Conservation (phyloP, 2,797 vertebrate species). For the Myiothlypis coronata region DNA sequence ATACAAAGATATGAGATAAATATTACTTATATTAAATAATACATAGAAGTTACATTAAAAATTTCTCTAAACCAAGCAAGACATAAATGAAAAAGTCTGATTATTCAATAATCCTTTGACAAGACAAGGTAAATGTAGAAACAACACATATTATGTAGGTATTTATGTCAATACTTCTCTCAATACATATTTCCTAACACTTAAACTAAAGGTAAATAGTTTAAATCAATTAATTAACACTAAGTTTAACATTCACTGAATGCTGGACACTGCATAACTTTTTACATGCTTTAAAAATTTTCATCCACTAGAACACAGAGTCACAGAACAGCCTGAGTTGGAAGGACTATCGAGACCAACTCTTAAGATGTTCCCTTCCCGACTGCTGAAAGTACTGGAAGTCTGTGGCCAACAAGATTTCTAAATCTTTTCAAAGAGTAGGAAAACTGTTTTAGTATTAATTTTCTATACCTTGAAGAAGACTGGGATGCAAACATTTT, state of each 20-base stretch:
- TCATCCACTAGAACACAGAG: background rate
- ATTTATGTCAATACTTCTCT: background rate
- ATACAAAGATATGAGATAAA: conserved; percentile 56
- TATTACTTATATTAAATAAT: background rate
- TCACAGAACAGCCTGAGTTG: background rate
- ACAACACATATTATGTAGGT: background rate
- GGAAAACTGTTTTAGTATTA: background rate
- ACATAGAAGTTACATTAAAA: background rate
- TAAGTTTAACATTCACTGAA: background rate
- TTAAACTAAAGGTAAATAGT: background rate
- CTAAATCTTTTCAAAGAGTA: background rate
- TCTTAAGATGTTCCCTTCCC: background rate
- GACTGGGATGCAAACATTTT: conserved; percentile 81
- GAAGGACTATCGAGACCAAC: background rate
- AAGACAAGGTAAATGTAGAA: background rate
- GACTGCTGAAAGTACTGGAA: background rate
- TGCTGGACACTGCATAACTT: background rate
- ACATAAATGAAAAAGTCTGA: background rate
- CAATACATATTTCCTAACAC: background rate
- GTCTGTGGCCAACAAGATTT: background rate
- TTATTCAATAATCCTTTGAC: background rate
- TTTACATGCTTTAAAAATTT: background rate
- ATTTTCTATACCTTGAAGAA: conserved; percentile 69
- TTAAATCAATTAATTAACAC: background rate
- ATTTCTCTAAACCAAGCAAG: background rate